Percentiles rank a stretch among this genome's conserved stretches.
These are phyloP conservation scores for Octodon degus DNA, from an alignment of 2,113 vertebrate genomes.

Conservation along the genomic window DNA sequence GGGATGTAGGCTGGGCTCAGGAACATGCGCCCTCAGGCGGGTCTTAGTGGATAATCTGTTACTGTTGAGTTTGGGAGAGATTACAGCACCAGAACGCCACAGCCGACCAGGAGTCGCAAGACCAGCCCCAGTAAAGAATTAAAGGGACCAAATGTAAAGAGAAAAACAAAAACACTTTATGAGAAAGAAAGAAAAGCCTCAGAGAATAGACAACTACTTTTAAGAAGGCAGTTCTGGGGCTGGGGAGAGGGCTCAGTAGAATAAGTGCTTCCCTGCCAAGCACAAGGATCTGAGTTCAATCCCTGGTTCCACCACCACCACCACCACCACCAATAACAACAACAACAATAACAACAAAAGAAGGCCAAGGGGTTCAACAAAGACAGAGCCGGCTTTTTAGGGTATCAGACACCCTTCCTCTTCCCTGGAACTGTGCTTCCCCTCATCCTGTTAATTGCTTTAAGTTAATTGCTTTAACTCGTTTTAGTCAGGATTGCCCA, in stretches of 20 bases:
- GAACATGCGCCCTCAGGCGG: background rate
- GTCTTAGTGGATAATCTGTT: background rate
- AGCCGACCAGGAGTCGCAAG: background rate
- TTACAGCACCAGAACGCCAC: background rate
- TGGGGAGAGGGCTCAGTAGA: no score
- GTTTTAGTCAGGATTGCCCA: background rate
- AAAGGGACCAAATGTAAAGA: background rate
- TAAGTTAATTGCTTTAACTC: background rate
- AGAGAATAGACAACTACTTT: background rate
- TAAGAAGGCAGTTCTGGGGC: background rate
- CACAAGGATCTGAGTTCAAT: no score
- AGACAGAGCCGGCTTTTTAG: background rate
- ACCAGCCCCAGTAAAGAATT: background rate
- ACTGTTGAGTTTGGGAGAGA: background rate
- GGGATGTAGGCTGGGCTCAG: background rate
- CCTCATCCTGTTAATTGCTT: background rate
- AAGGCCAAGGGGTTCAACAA: background rate
- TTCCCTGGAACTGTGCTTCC: background rate
- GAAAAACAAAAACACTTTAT: background rate
- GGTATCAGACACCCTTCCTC: background rate
- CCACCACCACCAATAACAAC: no score
- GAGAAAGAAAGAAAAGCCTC: background rate
- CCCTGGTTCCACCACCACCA: no score
- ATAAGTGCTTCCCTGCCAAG: no score
- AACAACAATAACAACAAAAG: no score